A percentile compares a stretch with the other conserved stretches of the same genome.
These are phyloP conservation scores for Phylloscopus trochiloides DNA, from an alignment of 2,113 vertebrate species.

Conservation along the genomic window DNA sequence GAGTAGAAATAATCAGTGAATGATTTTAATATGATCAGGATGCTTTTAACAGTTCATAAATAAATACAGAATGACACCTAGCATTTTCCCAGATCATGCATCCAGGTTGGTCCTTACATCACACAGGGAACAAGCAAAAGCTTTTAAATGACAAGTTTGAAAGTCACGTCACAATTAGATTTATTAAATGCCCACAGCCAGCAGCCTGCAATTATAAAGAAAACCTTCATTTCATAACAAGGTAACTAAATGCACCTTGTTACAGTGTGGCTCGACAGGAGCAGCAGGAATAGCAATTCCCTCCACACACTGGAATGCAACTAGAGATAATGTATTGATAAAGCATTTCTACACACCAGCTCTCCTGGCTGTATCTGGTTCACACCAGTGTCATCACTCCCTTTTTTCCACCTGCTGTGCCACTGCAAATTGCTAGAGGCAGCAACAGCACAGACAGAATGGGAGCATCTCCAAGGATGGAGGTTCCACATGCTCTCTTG, in stretches of 20 bases:
- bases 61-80: background rate
- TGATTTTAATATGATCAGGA: background rate
- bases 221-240: background rate
- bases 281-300: background rate
- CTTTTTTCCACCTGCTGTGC: background rate
- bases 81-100: background rate
- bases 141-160: background rate
- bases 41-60: background rate
- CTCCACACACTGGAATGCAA: background rate
- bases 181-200: background rate
- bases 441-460: background rate
- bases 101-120: background rate
- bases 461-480: background rate
- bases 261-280: background rate
- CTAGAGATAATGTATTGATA: background rate
- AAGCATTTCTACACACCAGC: background rate
- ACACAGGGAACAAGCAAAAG: background rate
- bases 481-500: background rate
- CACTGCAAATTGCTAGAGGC: background rate
- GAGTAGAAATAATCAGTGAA: background rate
- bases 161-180: background rate
- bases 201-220: background rate
- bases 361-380: background rate
- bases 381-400: accelerated
- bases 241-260: background rate